Evolutionary conservation across 1,140 invertebrate species (phyloP).

Genomic region (Aphelinus atriplicis): DNA sequence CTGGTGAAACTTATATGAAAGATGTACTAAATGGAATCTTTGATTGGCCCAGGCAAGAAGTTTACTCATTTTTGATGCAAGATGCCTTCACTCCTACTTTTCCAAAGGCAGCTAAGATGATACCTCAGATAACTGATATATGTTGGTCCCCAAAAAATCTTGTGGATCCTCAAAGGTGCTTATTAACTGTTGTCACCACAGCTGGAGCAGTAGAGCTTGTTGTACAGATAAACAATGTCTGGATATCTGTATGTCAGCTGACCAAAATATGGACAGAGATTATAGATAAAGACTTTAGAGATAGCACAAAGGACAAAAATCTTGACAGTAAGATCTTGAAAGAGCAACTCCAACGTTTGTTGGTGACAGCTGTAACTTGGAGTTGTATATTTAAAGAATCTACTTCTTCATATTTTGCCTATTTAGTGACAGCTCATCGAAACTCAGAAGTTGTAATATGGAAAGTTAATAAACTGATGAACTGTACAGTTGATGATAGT

Average conservation of each 20-base stretch:
- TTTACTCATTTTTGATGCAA: constrained; percentile 55
- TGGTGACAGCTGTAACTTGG: constrained; percentile 56
- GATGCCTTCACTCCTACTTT: constrained; percentile 54
- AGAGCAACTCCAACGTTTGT: constrained; percentile 44
- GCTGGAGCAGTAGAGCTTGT: constrained; percentile 55
- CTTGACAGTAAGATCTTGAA: constrained; percentile 39
- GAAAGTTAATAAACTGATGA: constrained; percentile 48
- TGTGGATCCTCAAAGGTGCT: constrained; percentile 51
- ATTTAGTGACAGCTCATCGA: constrained; percentile 53
- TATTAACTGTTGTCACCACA: constrained; percentile 55
- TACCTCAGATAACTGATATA: constrained; percentile 48
- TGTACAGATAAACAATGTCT: constrained; percentile 51
- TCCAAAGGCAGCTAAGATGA: constrained; percentile 40
- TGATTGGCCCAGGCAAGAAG: constrained; percentile 49
- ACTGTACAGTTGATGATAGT: constrained; percentile 38
- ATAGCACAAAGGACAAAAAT: neutral
- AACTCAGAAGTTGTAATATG: constrained; percentile 57
- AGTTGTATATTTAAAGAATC: constrained; percentile 47
- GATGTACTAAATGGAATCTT: constrained; percentile 47
- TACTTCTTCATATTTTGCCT: constrained; percentile 47
- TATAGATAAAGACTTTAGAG: constrained; percentile 44
- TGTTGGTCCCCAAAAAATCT: constrained; percentile 58
- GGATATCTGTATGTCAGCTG: constrained; percentile 55
- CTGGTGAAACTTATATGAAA: constrained; percentile 43
- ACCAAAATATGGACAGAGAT: constrained; percentile 42